Percentiles rank a stretch among this genome's conserved stretches.
Evolutionary conservation across 2,113 vertebrate species (phyloP).

Genomic region (Vanacampus margaritifer): DNA sequence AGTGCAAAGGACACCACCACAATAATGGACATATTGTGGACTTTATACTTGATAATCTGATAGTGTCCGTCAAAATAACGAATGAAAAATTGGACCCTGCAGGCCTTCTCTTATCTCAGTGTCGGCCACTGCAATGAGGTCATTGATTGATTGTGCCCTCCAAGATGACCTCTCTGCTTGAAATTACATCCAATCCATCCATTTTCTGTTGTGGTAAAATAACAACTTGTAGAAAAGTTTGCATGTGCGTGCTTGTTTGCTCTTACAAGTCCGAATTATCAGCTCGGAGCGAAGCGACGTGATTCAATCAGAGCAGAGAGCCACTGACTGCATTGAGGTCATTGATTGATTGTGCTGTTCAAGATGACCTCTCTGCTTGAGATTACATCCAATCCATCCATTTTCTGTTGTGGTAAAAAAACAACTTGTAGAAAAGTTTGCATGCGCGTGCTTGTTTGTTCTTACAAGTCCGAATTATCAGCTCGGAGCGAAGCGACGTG

Average conservation of each 20-base stretch:
- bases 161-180: slow-evolving; percentile 24
- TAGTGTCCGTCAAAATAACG: too few relatives aligned
- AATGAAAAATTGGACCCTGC: neutral
- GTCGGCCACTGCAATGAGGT: slow-evolving; percentile 39
- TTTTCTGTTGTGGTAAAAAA: neutral
- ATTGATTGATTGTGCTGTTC: slow-evolving; percentile 44
- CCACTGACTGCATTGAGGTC: slow-evolving; percentile 30
- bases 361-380: slow-evolving; percentile 25
- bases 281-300: slow-evolving; percentile 28
- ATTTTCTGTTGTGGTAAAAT: neutral
- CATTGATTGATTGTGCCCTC: slow-evolving; percentile 44
- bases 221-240: neutral
- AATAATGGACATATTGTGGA: too few relatives aligned
- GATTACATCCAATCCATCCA: slow-evolving; percentile 15
- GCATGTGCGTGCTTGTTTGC: slow-evolving; percentile 14
- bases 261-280: slow-evolving; percentile 34
- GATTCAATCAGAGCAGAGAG: slow-evolving; percentile 42
- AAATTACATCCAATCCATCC: slow-evolving; percentile 16
- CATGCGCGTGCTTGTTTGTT: slow-evolving; percentile 18
- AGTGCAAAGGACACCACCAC: too few relatives aligned
- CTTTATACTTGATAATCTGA: neutral
- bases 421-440: neutral
- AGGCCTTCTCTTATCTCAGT: slow-evolving; percentile 22
- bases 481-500: slow-evolving; percentile 29
- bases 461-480: slow-evolving; percentile 33